These are phyloP conservation scores for Nemotelus nigrinus DNA, from an alignment of 2,888 invertebrate genomes.

Conservation along the genomic window DNA sequence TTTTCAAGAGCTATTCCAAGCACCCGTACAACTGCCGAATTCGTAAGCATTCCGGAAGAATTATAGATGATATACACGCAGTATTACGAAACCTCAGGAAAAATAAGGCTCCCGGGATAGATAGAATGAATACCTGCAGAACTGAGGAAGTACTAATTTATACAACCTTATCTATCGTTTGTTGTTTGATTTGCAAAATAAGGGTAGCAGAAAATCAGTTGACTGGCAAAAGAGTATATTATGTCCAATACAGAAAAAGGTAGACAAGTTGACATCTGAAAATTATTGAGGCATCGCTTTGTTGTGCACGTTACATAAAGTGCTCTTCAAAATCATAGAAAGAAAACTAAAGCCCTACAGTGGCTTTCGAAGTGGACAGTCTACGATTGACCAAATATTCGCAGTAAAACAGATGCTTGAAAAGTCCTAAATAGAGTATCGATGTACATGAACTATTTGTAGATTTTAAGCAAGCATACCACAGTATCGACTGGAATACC, in stretches of 20 bases:
- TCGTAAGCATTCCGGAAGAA: not conserved
- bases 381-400: constrained; percentile 6
- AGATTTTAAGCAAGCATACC: not conserved
- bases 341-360: not conserved
- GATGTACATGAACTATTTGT: not conserved
- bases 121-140: not conserved
- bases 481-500: not conserved
- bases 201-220: too few relatives aligned
- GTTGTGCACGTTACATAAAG: not conserved
- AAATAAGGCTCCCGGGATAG: not conserved
- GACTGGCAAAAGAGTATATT: too few relatives aligned
- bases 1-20: not conserved
- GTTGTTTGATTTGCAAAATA: too few relatives aligned
- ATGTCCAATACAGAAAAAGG: not conserved
- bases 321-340: not conserved
- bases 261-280: not conserved
- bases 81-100: not conserved
- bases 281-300: not conserved
- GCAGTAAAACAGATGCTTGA: not conserved
- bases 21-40: not conserved
- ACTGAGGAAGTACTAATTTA: too few relatives aligned
- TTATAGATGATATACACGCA: not conserved
- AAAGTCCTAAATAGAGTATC: not conserved
- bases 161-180: too few relatives aligned
- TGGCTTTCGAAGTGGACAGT: not conserved